These are phyloP conservation scores for Campopleginae sp. DNA, from an alignment of 2,888 invertebrate species.

Conservation along the genomic window DNA sequence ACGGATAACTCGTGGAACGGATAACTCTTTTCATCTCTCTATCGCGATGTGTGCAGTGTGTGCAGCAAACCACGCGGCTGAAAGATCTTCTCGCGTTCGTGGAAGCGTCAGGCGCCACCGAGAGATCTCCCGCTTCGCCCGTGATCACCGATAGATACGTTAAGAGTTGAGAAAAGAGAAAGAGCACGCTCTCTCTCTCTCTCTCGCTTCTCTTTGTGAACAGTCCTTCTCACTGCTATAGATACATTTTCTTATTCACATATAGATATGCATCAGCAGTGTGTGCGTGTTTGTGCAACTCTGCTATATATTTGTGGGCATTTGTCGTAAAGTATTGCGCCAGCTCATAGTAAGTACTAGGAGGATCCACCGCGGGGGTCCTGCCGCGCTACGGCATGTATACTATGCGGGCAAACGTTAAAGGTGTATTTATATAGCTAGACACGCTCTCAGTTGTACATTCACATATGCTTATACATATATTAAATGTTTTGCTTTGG, in stretches of 20 bases:
- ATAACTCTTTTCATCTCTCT: slow-evolving; percentile 59
- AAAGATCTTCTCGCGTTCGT: slow-evolving; percentile 65
- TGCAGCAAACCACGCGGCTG: neutral
- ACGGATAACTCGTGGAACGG: slow-evolving; percentile 40
- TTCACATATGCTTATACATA: slow-evolving; percentile 5
- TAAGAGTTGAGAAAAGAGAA: slow-evolving; percentile 58
- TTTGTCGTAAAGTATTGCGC: slow-evolving; percentile 69
- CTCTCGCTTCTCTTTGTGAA: too few relatives aligned
- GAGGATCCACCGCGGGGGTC: slow-evolving; percentile 70
- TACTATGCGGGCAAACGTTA: slow-evolving; percentile 64
- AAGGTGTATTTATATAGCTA: slow-evolving; percentile 57
- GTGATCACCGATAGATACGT: slow-evolving; percentile 67
- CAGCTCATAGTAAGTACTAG: slow-evolving; percentile 43
- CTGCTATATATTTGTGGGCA: slow-evolving; percentile 45
- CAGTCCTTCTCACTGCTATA: slow-evolving; percentile 37
- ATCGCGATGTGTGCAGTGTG: slow-evolving; percentile 45
- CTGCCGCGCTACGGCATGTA: slow-evolving; percentile 59
- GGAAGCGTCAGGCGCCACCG: slow-evolving; percentile 68
- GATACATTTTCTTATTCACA: slow-evolving; percentile 28
- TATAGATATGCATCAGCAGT: neutral
- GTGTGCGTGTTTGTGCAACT: neutral
- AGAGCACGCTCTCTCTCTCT: too few relatives aligned
- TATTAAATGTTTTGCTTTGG: slow-evolving; percentile 24
- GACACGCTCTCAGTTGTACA: slow-evolving; percentile 35
- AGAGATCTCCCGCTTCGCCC: slow-evolving; percentile 58